Percentiles rank a stretch among this genome's conserved stretches.
phyloP scores from a whole-genome alignment of 2,888 invertebrate genomes.

The Luperina testacea region DNA sequence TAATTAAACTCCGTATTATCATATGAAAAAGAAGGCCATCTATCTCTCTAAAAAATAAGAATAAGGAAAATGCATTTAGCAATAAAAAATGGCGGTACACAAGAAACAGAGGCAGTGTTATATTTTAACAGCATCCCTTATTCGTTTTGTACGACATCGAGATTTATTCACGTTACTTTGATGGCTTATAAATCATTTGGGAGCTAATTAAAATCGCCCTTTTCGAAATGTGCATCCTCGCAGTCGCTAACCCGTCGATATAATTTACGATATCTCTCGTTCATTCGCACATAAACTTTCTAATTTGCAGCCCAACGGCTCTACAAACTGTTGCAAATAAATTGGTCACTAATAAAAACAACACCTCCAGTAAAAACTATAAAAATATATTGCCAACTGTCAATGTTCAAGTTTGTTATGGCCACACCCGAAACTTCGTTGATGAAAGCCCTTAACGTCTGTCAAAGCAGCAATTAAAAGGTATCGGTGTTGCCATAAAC shows the following conservation, averaged over 20 bases:
- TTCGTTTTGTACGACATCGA: slow-evolving; percentile 70
- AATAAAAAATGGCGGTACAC: slow-evolving; percentile 52
- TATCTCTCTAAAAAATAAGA: background rate
- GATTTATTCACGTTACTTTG: slow-evolving; percentile 80
- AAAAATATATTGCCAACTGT: slow-evolving; percentile 86
- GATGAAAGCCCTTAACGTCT: slow-evolving; percentile 85
- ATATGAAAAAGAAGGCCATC: background rate
- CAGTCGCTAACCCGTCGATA: slow-evolving; percentile 82
- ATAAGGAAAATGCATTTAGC: slow-evolving; percentile 44
- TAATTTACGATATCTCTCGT: slow-evolving; percentile 87
- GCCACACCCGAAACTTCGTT: slow-evolving; percentile 84
- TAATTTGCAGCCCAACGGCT: slow-evolving; percentile 83
- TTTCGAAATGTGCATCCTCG: slow-evolving; percentile 75
- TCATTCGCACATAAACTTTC: slow-evolving; percentile 87
- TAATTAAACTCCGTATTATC: background rate
- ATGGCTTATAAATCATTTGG: slow-evolving; percentile 85
- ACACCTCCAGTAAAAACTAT: slow-evolving; percentile 83
- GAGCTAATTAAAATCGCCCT: slow-evolving; percentile 86
- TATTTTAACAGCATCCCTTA: slow-evolving; percentile 55
- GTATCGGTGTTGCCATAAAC: slow-evolving; percentile 85
- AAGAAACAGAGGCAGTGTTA: slow-evolving; percentile 58
- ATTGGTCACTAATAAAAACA: slow-evolving; percentile 86
- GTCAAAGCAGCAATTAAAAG: slow-evolving; percentile 89
- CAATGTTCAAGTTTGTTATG: slow-evolving; percentile 83
- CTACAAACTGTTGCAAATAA: slow-evolving; percentile 80